Base-by-base conservation (phyloP, 2,113 vertebrate species). In the Toxotes jaculatrix region DNA sequence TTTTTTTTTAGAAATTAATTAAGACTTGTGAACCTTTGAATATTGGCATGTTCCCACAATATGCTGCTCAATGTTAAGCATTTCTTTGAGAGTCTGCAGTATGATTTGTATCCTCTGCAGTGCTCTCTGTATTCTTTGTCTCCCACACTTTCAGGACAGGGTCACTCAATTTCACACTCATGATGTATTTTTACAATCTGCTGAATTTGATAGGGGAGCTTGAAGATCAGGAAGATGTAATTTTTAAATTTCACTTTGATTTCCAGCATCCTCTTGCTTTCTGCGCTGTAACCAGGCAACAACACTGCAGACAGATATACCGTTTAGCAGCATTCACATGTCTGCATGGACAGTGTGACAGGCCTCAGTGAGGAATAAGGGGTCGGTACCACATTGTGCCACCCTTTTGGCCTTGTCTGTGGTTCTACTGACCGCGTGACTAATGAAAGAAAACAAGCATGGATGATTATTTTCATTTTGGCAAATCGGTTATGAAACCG, bases 261-360 rank as follows among this genome's bases (percentile, higher is more conserved):
- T 65, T 63, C 21, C 55, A 60, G 59, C 64, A 63, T 72, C 62
- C 42, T 56, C 23, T 45, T 45, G 51, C 65, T 76, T 56, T 56
- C 27, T 53, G 27, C 49, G 65, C 70, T 16, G 82, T 85, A 76
- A 63, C 75, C 62, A 79, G 61, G 82, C 71, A 79, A 82, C 81
- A 72, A 51, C 63, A 7, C 16, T 21, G 43, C 32, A 65, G 32
- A 16, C 57, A 43, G 60, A 61, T 23, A 66, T 53, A 40, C n/a
- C 4, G 42, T 60, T 36, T n/a, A 23, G 27, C 27, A 32, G 49
- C n/a, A 32, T 73, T 80, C 56, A 36, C 47, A 42, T 19, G 12
- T 31, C 19, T 70, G 63, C 59, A 32, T 2, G 7, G 67, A 31
- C 57, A 51, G 17, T 14, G 12, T 74, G 57, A 27, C 56, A 56